A percentile compares a stretch with the other conserved stretches of the same genome.
phyloP scores from a whole-genome alignment of 1,140 invertebrate species.

The Coenobita brevimanus region DNA sequence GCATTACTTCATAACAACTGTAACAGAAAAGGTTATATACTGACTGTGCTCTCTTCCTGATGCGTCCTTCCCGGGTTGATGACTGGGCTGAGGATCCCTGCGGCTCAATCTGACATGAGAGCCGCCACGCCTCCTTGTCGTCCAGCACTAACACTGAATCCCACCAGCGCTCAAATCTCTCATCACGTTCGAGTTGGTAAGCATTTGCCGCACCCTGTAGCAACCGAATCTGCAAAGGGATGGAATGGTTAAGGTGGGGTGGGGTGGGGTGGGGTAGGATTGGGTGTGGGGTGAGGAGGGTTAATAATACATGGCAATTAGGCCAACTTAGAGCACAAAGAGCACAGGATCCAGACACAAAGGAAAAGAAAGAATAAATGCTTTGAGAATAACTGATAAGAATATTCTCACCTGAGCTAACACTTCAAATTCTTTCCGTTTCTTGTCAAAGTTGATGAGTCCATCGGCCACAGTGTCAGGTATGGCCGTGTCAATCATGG shows the following conservation, averaged over 20 bases:
- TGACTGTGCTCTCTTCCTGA: constrained; percentile 59
- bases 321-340: no score
- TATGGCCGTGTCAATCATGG: constrained; percentile 98
- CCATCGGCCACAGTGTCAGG: constrained; percentile 88
- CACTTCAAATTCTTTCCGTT: constrained; percentile 98
- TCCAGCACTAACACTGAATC: constrained; percentile 90
- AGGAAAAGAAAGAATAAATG: no score
- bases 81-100: constrained; percentile 70
- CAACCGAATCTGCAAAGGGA: constrained; percentile 84
- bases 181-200: constrained; percentile 89
- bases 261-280: no score
- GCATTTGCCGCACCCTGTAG: constrained; percentile 98
- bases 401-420: constrained; percentile 83
- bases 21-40: neutral
- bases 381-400: no score
- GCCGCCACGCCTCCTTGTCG: constrained; percentile 91
- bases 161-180: constrained; percentile 93
- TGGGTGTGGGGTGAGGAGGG: no score
- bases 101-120: constrained; percentile 93
- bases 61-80: constrained; percentile 60
- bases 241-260: neutral
- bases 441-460: constrained; percentile 98
- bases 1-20: neutral
- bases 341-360: no score
- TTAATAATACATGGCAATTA: no score